Conservation (phyloP, 35 echinoderm and acorn worm genomes). For the Heliocidaris tuberculata region DNA sequence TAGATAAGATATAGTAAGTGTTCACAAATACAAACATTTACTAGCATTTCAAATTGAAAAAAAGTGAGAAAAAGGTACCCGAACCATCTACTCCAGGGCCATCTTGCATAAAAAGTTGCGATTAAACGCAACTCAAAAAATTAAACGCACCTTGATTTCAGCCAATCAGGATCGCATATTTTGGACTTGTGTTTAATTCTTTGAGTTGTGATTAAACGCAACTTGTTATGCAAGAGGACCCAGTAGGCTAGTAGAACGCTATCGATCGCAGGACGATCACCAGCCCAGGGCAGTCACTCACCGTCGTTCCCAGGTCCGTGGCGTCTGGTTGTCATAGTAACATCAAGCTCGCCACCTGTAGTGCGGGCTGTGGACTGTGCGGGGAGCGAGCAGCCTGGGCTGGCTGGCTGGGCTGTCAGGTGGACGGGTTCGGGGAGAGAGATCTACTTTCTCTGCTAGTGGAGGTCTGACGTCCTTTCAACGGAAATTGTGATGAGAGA, state of each 20-base stretch:
- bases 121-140: too few species aligned
- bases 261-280: too few species aligned
- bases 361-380: background rate
- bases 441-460: background rate
- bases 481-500: background rate
- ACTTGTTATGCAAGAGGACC: too few species aligned
- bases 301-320: background rate
- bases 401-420: background rate
- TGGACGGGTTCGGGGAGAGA: background rate
- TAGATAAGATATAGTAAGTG: background rate
- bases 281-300: background rate
- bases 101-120: too few species aligned
- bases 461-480: background rate
- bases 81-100: too few species aligned
- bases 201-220: too few species aligned
- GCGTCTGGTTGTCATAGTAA: background rate
- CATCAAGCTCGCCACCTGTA: slow-evolving; percentile 6
- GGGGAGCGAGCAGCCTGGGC: background rate
- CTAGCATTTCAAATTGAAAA: too few species aligned
- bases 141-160: too few species aligned
- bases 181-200: too few species aligned
- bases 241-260: too few species aligned
- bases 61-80: background rate
- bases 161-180: too few species aligned
- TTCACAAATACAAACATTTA: too few species aligned